Base-by-base conservation (phyloP, 1,140 invertebrate species). In the Brachionus sp. region DNA sequence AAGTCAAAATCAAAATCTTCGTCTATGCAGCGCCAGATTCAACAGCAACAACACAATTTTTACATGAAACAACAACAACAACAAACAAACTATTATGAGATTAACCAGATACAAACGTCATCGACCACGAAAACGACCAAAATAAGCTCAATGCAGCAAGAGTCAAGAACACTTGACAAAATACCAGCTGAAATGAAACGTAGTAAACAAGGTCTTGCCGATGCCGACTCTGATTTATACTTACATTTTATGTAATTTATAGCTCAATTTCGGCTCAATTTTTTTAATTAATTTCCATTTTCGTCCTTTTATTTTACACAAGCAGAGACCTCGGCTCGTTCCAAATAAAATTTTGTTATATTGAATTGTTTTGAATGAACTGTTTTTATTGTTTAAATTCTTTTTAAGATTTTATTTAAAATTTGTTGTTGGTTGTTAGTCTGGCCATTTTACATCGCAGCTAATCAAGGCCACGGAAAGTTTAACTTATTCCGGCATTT, bases 211-310 rank as follows among this genome's bases (percentile, higher is more conserved):
- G 35, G 66, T 39, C 66, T 70, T 9, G 66, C 37, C 16, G 35
- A 70, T 16, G 35, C 33, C 37, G 66, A 70, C 35, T 70, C 66
- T 7, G 66, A 70, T 0, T 23, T 70, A 39, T 44, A 16, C 66
- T 35, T 70, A 42, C 66, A 70, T 70, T 70, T 23, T 39, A 70
- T 70, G 66, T 70, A 70, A 70, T 70, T 70, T 70, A 70, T 70
- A 39, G 16, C 7, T 39, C n/a, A n/a, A 66, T 29, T 37, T 70
- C 29, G 37, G 33, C 33, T 19, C 33, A 37, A 66, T 70, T 39
- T 37, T 70, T 19, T 70, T 39, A 37, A 39, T 16, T 12, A 39
- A 39, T 70, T 70, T 70, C 66, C 66, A 70, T 70, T 70, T 70
- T 70, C 37, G 16, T 9, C 35, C 33, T 70, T 37, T 39, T 19